Base-by-base conservation (phyloP, 2,113 vertebrate species). In the Stigmatopora argus region DNA sequence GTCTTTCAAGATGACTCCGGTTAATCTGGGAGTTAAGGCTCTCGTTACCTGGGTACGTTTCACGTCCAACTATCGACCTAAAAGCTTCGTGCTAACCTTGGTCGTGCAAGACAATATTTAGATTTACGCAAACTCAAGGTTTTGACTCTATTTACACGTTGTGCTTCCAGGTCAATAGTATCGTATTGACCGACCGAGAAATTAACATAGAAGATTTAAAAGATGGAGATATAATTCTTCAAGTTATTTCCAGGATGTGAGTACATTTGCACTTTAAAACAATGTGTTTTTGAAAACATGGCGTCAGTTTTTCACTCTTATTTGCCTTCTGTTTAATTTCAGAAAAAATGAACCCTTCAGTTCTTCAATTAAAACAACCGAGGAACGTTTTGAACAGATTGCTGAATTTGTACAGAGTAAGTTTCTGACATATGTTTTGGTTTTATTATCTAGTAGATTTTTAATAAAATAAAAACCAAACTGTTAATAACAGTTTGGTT, bases 391-490 rank as follows among this genome's bases (percentile, higher is more conserved):
- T 63, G 71, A 82, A 47, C 79, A 92, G 26, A 73, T 96, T 73
- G 67, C 81, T 41, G 64, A 83, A 64, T 96, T 95, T 77, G 62
- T 97, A 60, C 87, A 93, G 79, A 90, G 95, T 96, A 85, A 93
- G 93, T 78, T 49, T 72, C 48, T 31, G 23, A 31, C 23, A 19
- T 23, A 9, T 64, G 17, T 19, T 31, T 35, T 47, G 18, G 1
- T 14, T 46, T 46, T 46, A 14, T 61, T 21, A 31, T 31, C 2
- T 2, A 31, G 26, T 31, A 31, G 26, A 31, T 31, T 31, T 31
- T 31, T 31, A 31, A 31, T 31, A 31, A 31, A 31, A 31, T 31
- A 31, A 31, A 31, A 31, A 31, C 26, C 26, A 31, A 31, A 31
- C 26, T 31, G 26, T n/a, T n/a, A n/a, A n/a, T n/a, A n/a, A n/a